phyloP scores from a whole-genome alignment of 2,113 vertebrate genomes.

The Perognathus longimembris region DNA sequence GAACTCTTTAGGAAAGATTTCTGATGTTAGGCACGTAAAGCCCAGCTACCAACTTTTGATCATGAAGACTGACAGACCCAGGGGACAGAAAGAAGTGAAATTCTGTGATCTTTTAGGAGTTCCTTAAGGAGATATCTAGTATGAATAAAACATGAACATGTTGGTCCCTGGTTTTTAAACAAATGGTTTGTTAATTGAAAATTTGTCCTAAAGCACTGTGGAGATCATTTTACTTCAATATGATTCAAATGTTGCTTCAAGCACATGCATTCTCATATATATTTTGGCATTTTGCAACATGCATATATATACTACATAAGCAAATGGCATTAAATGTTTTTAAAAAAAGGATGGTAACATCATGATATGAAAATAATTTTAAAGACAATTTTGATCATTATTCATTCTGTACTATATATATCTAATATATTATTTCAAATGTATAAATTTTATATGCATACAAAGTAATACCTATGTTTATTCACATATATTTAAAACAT shows the following conservation, averaged over 20 bases:
- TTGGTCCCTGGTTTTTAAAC: constrained; percentile 48
- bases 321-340: constrained; percentile 39
- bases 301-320: background rate
- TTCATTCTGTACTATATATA: background rate
- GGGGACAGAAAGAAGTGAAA: background rate
- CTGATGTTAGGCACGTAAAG: background rate
- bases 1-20: background rate
- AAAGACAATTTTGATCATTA: background rate
- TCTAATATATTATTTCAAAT: too few species aligned
- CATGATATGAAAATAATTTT: background rate
- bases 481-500: background rate
- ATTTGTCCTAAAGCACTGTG: constrained; percentile 67
- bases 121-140: constrained; percentile 32
- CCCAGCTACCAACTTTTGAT: background rate
- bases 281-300: constrained; percentile 39
- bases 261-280: background rate
- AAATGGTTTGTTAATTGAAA: constrained; percentile 69
- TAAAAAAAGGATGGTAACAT: background rate
- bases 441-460: too few species aligned
- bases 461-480: too few species aligned
- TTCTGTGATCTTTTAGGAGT: constrained; percentile 1
- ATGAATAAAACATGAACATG: constrained; percentile 72
- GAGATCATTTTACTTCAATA: constrained; percentile 6
- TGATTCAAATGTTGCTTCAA: constrained; percentile 46
- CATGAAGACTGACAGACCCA: background rate